phyloP scores from a whole-genome alignment of 2,888 invertebrate species.

The Neuroscelio doddi region DNA sequence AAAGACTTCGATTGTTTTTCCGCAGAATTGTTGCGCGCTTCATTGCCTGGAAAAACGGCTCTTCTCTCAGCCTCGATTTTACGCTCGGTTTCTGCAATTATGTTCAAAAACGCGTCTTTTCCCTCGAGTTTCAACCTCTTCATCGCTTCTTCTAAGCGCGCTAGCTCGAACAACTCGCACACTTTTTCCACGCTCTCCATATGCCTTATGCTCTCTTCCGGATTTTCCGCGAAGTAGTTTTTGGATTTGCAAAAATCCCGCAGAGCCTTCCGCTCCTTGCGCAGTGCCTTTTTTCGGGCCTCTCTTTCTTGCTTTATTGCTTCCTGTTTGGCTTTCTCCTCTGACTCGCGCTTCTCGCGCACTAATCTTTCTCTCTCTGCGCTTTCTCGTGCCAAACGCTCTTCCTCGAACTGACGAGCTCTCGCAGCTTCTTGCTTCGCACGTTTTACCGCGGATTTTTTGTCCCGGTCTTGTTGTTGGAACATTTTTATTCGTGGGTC shows the following conservation, averaged over 20 bases:
- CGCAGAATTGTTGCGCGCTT: conserved; percentile 52
- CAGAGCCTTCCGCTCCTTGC: conserved; percentile 88
- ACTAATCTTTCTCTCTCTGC: conserved; percentile 76
- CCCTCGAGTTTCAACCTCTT: conserved; percentile 80
- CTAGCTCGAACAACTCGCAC: conserved; percentile 84
- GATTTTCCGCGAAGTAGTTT: conserved; percentile 83
- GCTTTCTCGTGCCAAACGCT: conserved; percentile 82
- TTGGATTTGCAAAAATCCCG: conserved; percentile 86
- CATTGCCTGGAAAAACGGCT: conserved; percentile 54
- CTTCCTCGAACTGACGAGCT: conserved; percentile 88
- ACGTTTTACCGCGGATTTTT: conserved; percentile 89
- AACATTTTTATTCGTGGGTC: conserved; percentile 95
- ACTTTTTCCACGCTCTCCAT: conserved; percentile 93
- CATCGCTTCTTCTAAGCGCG: conserved; percentile 85
- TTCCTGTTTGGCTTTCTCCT: conserved; percentile 86
- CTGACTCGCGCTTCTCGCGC: conserved; percentile 85
- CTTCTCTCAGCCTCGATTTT: conserved; percentile 85
- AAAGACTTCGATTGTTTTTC: conserved; percentile 63
- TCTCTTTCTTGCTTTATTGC: conserved; percentile 90
- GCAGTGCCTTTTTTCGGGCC: conserved; percentile 86
- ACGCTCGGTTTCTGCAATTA: conserved; percentile 82
- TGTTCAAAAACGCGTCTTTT: conserved; percentile 78
- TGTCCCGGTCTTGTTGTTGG: conserved; percentile 94
- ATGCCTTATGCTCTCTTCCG: conserved; percentile 83
- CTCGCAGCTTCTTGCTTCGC: conserved; percentile 89